These are phyloP conservation scores for Eumaeus atala DNA, from an alignment of 1,140 invertebrate genomes.

Conservation along the genomic window DNA sequence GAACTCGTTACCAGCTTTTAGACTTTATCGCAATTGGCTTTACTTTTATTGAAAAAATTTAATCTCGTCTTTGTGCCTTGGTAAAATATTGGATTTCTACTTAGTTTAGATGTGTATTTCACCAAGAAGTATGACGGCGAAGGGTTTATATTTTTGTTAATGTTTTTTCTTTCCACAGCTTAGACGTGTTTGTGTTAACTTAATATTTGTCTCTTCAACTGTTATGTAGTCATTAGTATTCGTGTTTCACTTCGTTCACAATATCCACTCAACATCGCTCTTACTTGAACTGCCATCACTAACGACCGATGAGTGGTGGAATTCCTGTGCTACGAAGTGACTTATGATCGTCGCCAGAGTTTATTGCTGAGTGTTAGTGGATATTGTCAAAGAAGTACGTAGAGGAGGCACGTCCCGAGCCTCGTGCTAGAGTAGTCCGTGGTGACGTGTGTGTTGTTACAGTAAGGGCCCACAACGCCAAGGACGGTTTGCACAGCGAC, in stretches of 20 bases:
- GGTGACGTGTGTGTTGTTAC: slow-evolving; percentile 75
- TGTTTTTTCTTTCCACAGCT: slow-evolving; percentile 41
- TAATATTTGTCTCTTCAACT: slow-evolving; percentile 49
- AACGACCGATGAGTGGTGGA: too few relatives aligned
- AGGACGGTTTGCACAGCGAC: slow-evolving; percentile 93
- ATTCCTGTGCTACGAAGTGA: background rate
- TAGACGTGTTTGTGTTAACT: slow-evolving; percentile 69
- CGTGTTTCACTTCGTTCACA: slow-evolving; percentile 39
- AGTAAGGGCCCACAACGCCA: slow-evolving; percentile 81
- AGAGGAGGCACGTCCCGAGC: slow-evolving; percentile 53
- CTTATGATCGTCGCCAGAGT: too few relatives aligned
- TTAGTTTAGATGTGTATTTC: slow-evolving; percentile 23
- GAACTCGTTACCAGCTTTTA: slow-evolving; percentile 55
- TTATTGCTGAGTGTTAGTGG: too few relatives aligned
- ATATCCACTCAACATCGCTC: slow-evolving; percentile 33
- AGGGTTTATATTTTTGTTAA: slow-evolving; percentile 29
- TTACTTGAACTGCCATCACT: too few relatives aligned
- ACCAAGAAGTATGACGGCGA: slow-evolving; percentile 27
- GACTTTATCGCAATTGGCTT: slow-evolving; percentile 65
- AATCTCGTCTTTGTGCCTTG: slow-evolving; percentile 26
- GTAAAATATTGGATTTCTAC: slow-evolving; percentile 17
- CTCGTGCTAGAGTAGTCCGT: slow-evolving; percentile 41
- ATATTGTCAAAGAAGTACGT: slow-evolving; percentile 40
- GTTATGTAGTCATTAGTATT: slow-evolving; percentile 60
- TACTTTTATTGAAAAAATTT: slow-evolving; percentile 51